Conservation (phyloP, 1,140 invertebrate genomes). For the Atta texana region DNA sequence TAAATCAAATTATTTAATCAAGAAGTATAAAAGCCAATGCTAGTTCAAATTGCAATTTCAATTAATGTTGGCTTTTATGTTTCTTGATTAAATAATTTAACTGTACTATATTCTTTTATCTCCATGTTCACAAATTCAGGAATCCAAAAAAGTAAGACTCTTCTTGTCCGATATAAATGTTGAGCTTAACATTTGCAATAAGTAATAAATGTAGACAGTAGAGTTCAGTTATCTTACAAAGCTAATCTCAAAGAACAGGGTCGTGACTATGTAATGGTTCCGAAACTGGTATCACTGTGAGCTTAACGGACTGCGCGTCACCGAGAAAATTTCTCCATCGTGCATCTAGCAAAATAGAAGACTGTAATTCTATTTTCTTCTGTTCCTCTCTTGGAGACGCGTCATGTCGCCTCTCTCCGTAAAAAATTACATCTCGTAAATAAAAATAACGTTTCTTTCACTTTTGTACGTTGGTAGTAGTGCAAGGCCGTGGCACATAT, state of each 20-base stretch:
- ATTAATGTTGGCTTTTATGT: too few relatives aligned
- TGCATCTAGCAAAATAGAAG: constrained; percentile 76
- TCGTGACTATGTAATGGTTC: constrained; percentile 72
- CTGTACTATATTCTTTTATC: neutral
- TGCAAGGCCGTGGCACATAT: constrained; percentile 78
- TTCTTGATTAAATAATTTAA: too few relatives aligned
- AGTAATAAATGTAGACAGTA: constrained; percentile 67
- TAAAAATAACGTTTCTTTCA: constrained; percentile 76
- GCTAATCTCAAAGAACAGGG: constrained; percentile 75
- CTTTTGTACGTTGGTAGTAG: constrained; percentile 78
- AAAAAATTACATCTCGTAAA: constrained; percentile 77
- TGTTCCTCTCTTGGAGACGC: constrained; percentile 58
- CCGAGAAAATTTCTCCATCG: constrained; percentile 27
- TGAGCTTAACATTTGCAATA: constrained; percentile 71
- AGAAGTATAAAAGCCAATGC: too few relatives aligned
- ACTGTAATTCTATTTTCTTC: constrained; percentile 61
- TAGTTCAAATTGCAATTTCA: too few relatives aligned
- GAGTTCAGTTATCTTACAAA: constrained; percentile 70
- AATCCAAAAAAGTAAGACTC: constrained; percentile 41
- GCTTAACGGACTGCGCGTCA: constrained; percentile 59
- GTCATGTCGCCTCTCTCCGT: constrained; percentile 52
- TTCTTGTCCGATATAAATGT: constrained; percentile 62
- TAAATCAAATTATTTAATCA: too few relatives aligned
- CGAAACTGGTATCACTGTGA: constrained; percentile 72
- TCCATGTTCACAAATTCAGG: neutral